Percentiles rank a stretch among this genome's conserved stretches.
Evolutionary conservation across 2,113 vertebrate genomes (phyloP).

Genomic region (Sturnira hondurensis): DNA sequence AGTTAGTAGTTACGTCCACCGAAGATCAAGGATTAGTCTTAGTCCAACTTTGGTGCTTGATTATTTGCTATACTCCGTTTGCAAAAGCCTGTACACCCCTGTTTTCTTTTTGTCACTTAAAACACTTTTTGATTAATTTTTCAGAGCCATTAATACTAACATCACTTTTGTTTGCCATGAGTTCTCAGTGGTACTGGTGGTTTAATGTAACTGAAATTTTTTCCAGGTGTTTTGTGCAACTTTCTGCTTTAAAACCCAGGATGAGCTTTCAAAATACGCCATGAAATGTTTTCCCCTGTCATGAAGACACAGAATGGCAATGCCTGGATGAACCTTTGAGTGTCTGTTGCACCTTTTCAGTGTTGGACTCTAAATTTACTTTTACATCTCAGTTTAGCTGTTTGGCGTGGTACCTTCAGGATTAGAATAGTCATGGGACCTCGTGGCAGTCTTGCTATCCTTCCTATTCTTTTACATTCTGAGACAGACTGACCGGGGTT

Average conservation of each 20-base stretch:
- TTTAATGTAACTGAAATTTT: neutral
- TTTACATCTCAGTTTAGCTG: neutral
- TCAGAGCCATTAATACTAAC: neutral
- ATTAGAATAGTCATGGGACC: neutral
- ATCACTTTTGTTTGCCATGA: neutral
- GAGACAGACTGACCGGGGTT: neutral
- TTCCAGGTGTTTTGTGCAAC: neutral
- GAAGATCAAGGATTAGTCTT: neutral
- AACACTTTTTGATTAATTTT: slow-evolving; percentile 29
- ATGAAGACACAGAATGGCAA: neutral
- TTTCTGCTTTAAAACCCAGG: neutral
- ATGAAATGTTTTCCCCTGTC: neutral
- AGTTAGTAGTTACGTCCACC: neutral
- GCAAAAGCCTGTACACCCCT: neutral
- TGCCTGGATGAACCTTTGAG: neutral
- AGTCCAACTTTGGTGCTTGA: neutral
- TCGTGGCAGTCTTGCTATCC: neutral
- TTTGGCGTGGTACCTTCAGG: neutral
- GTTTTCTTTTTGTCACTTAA: neutral
- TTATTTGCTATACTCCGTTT: slow-evolving; percentile 24
- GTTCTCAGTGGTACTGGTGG: neutral
- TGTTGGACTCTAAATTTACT: neutral
- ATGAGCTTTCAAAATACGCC: neutral
- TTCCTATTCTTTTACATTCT: neutral
- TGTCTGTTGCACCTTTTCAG: neutral